Evolutionary conservation across 2,888 invertebrate species (phyloP), one percentile per base, ranked within the genome.

Genomic region (Chouioia cunea): DNA sequence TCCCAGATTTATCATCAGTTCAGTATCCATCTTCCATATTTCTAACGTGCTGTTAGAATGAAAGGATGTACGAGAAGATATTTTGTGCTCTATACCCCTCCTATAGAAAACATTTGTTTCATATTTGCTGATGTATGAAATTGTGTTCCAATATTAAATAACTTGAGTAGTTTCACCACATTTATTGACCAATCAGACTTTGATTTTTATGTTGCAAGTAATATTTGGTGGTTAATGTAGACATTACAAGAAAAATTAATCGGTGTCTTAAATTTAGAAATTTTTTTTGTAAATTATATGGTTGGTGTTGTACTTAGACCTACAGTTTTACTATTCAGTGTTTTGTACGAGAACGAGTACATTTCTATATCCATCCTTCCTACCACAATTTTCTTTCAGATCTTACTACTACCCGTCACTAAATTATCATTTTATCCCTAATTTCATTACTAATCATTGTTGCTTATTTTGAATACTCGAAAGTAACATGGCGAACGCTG

Each of bases 371-470:
- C 53, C 20, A 52, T 23, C 18, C 27, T 50, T 50, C 53, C 52
- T 8, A 2, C 44, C 16, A 57, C 22, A n/a, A 10, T 63, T n/a
- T 27, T 36, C 56, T 36, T 64, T 14, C 27, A 57, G 23, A n/a
- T 20, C 22, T 23, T 20, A 20, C 36, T 20, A 20, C 36, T 36
- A 36, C 36, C 36, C 10, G 12, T 50, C 15, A 65, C 23, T 47
- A 47, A 20, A 50, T 4, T 16, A 36, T 54, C 53, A 20, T 53
- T 2, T 36, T 54, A 15, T 53, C 60, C 53, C 47, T 6, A 67
- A 47, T 53, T 56, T 54, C 60, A 36, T 60, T 22, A 67, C 18
- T 66, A 46, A 27, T 53, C 52, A 67, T 36, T 67, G 20, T 36
- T 27, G 52, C 22, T 53, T 20, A 56, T 44, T 65, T 52, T 12